These are phyloP conservation scores for Pygmarrhopalites habei DNA, from an alignment of 1,140 invertebrate genomes.

Conservation along the genomic window DNA sequence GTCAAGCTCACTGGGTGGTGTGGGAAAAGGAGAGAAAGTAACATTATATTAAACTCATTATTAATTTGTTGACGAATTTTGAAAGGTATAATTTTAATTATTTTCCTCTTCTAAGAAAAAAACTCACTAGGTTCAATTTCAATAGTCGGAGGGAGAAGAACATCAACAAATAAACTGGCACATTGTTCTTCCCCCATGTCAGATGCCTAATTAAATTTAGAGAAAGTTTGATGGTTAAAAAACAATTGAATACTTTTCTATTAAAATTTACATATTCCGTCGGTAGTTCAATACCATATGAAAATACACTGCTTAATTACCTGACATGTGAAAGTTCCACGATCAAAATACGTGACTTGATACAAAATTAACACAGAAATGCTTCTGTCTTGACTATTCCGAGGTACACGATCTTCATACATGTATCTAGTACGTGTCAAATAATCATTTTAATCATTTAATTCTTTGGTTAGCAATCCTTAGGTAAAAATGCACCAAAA, in stretches of 20 bases:
- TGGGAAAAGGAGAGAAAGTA: too few species aligned
- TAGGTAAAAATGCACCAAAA: background rate
- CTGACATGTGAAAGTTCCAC: conserved; percentile 28
- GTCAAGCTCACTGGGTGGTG: conserved; percentile 29
- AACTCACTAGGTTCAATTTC: too few species aligned
- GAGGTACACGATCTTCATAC: conserved; percentile 5
- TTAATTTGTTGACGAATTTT: background rate
- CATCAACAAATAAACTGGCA: conserved; percentile 15
- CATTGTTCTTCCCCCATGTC: conserved; percentile 32
- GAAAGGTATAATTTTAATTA: conserved; percentile 1
- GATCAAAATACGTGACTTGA: conserved; percentile 14
- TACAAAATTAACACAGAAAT: conserved; percentile 24
- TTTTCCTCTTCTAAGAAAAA: too few species aligned
- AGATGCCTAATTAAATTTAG: conserved; percentile 15
- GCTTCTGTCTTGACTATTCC: conserved; percentile 12
- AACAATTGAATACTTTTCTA: too few species aligned
- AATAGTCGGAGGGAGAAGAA: conserved; percentile 24
- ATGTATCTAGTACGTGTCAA: conserved; percentile 17
- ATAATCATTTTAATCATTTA: too few species aligned
- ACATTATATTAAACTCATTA: background rate
- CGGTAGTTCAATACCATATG: too few species aligned
- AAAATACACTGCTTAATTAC: too few species aligned
- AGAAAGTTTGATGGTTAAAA: too few species aligned
- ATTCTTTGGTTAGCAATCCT: too few species aligned
- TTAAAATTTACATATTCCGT: too few species aligned